These are phyloP conservation scores for Scomberomorus guttatus DNA, from an alignment of 2,797 vertebrate genomes.

Conservation along the genomic window DNA sequence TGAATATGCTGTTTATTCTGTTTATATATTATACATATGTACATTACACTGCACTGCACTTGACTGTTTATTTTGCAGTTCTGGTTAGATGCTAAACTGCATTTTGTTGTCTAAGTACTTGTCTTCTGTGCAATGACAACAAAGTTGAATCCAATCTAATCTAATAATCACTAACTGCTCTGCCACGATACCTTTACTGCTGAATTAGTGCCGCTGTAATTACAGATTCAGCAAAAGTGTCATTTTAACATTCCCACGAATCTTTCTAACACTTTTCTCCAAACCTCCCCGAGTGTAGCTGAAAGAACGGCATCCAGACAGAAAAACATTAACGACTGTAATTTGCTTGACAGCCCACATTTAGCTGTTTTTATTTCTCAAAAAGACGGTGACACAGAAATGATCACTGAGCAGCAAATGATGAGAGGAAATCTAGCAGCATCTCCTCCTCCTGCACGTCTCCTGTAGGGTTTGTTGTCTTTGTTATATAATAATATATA, in stretches of 20 bases:
- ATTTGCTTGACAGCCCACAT: not conserved
- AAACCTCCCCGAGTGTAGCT: not conserved
- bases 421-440: conserved; percentile 10
- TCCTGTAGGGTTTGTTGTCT: not conserved
- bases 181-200: not conserved
- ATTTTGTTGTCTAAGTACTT: no score
- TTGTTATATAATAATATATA: no score
- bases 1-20: no score
- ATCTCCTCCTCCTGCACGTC: not conserved
- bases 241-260: not conserved
- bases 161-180: not conserved
- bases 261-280: not conserved
- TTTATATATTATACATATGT: no score
- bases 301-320: not conserved
- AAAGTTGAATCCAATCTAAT: no score
- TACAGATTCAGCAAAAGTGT: not conserved
- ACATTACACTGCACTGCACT: no score
- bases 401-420: not conserved
- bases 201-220: not conserved
- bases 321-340: not conserved
- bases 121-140: no score
- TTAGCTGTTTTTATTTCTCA: not conserved
- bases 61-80: no score
- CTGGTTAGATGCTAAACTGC: no score
- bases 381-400: not conserved